Base-by-base conservation (phyloP, 2,113 vertebrate species). In the Protobothrops mucrosquamatus region DNA sequence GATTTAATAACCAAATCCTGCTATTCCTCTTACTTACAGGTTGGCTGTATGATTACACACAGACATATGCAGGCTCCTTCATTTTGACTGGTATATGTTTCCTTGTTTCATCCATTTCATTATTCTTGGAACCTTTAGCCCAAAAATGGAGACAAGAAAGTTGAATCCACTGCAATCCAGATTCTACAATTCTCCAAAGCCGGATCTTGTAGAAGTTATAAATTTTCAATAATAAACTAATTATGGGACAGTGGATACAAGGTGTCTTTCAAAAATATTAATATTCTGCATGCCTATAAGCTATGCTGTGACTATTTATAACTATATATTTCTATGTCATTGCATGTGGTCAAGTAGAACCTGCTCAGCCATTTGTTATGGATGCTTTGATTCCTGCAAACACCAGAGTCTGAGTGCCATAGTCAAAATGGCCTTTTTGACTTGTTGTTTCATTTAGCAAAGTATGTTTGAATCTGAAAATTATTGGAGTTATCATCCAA, bases 11-110 rank as follows among this genome's bases (percentile, higher is more conserved):
- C 3, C 88, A 85, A 87, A 91, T 6, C 7, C 23, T 39, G 90
- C 29, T 92, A 22, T 90, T 46, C 3, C 89, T 97, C 95, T 95
- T 94, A 34, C 95, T 95, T 94, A 34, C 97, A 99, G 99, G 99
- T 46, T 99, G 99, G 98, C 97, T 99, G 91, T 98, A 99, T 0
- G 99, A 99, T 97, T 98, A 98, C 97, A 99, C 98, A 12, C 98
- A 98, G 97, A 99, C 98, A 0, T 99, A 99, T 2, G 97, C 95
- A 91, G 98, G 98, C 91, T 99, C 99, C 24, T 99, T 99, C 97
- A 98, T 99, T 97, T 97, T 99, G 61, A 98, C 99, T 1, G 99
- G 99, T 8, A 97, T 97, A 89, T 99, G 99, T 91, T 99, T 98
- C 94, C 98, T 99, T 92, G 94, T 99, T 86, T 98, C 99, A 26